These are phyloP conservation scores for Craniophora ligustri DNA, from an alignment of 2,888 invertebrate genomes.

Conservation along the genomic window DNA sequence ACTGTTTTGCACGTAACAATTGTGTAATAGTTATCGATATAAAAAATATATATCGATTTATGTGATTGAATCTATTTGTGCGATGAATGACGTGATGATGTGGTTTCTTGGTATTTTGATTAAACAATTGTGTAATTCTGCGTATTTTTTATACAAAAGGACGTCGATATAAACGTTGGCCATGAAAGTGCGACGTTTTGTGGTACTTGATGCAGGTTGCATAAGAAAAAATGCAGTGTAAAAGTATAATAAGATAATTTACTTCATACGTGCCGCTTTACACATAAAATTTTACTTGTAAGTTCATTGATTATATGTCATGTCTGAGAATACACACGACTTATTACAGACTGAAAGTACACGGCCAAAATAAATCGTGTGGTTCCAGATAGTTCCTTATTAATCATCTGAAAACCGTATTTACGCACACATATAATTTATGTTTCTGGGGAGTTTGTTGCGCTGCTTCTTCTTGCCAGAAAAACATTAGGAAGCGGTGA, in stretches of 20 bases:
- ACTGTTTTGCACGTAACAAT: conserved; percentile 81
- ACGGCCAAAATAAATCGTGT: too few relatives aligned
- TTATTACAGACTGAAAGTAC: too few relatives aligned
- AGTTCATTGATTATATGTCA: conserved; percentile 19
- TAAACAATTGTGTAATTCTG: conserved; percentile 49
- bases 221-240: conserved; percentile 31
- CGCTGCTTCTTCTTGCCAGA: too few relatives aligned
- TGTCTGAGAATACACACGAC: conserved; percentile 5
- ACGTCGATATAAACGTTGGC: conserved; percentile 29
- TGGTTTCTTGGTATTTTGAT: conserved; percentile 55
- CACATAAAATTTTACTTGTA: too few relatives aligned
- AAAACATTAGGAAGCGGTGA: too few relatives aligned
- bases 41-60: conserved; percentile 67
- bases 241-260: conserved; percentile 30
- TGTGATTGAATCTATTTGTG: conserved; percentile 57
- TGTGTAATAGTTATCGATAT: conserved; percentile 75
- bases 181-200: conserved; percentile 39
- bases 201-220: conserved; percentile 30
- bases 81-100: conserved; percentile 51
- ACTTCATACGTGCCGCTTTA: conserved; percentile 23
- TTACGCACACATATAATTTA: too few relatives aligned
- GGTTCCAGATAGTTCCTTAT: too few relatives aligned
- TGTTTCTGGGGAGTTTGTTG: too few relatives aligned
- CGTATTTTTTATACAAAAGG: conserved; percentile 39
- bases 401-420: too few relatives aligned